Evolutionary conservation across 2,888 invertebrate genomes (phyloP), one percentile per base, ranked within the genome.

Genomic region (Tromatobia lineatoria): DNA sequence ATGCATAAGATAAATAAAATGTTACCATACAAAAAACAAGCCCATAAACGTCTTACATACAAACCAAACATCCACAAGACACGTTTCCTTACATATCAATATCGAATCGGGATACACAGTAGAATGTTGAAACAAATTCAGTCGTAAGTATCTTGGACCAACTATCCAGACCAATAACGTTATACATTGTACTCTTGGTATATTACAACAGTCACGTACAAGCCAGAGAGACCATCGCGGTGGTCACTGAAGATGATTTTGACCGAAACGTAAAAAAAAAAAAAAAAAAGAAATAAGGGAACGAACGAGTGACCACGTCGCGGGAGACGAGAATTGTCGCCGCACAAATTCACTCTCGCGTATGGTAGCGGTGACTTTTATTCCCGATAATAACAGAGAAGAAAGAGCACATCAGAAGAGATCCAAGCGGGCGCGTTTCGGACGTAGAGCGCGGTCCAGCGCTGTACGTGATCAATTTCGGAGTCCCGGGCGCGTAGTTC

Each of bases 351-450:
- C 88, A 86, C 88, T 87, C 85, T 89, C 87, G 82, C 81, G 76
- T 81, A 86, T 90, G 91, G 93, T 93, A 93, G 93, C 93, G 93
- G 93, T 93, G 93, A 93, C 93, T 93, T 93, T 93, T 93, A 93
- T 93, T 93, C 92, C 91, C 92, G 92, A 93, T 93, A 93, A 93
- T 93, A 92, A 93, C 93, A 93, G 93, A 91, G 92, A 89, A 69
- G 67, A 84, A 80, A 86, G 84, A 85, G 86, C 82, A 83, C 83
- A 80, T 45, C 23, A 71, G 81, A 75, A 61, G 67, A 54, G 77
- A 80, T 84, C 78, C 83, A 69, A 78, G 64, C 54, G 67, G 52
- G 70, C 64, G 59, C 15, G 47, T 75, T 75, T 66, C 45, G 29
- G 64, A 66, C 45, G 47, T 45, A 25, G 67, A 47, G 29, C 61